Conservation (phyloP, 2,888 invertebrate genomes). For the Trypoxylon attenuatum region DNA sequence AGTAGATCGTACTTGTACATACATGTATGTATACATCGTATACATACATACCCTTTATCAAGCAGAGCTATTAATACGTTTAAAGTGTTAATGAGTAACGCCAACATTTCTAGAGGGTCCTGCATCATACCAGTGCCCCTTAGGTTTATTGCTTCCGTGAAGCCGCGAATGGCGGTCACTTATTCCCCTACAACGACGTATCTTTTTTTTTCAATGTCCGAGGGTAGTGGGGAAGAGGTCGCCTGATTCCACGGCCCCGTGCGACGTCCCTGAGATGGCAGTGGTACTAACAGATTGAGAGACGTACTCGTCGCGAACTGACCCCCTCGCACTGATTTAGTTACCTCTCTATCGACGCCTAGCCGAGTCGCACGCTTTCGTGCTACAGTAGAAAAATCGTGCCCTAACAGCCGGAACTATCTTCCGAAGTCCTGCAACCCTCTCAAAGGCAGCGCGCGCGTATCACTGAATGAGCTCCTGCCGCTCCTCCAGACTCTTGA, state of each 20-base stretch:
- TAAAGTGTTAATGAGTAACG: no score
- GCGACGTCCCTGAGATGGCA: constrained; percentile 64
- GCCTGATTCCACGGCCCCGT: constrained; percentile 57
- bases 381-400: background rate
- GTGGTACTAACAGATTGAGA: constrained; percentile 68
- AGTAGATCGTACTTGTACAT: no score
- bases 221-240: constrained; percentile 35
- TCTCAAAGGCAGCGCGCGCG: constrained; percentile 33
- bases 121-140: constrained; percentile 24
- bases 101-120: background rate
- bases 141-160: constrained; percentile 45
- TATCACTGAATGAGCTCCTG: constrained; percentile 61
- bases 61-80: no score
- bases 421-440: constrained; percentile 40
- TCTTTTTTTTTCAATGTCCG: constrained; percentile 27
- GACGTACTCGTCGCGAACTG: constrained; percentile 67
- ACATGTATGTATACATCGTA: no score
- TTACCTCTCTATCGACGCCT: constrained; percentile 68
- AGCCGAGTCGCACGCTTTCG: constrained; percentile 59
- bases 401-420: background rate
- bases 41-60: no score
- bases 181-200: constrained; percentile 20
- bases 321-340: constrained; percentile 72
- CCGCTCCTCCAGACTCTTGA: constrained; percentile 54
- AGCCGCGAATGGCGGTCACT: constrained; percentile 33